Evolutionary conservation across 2,113 vertebrate species (phyloP).

Genomic region (Dipodomys spectabilis): DNA sequence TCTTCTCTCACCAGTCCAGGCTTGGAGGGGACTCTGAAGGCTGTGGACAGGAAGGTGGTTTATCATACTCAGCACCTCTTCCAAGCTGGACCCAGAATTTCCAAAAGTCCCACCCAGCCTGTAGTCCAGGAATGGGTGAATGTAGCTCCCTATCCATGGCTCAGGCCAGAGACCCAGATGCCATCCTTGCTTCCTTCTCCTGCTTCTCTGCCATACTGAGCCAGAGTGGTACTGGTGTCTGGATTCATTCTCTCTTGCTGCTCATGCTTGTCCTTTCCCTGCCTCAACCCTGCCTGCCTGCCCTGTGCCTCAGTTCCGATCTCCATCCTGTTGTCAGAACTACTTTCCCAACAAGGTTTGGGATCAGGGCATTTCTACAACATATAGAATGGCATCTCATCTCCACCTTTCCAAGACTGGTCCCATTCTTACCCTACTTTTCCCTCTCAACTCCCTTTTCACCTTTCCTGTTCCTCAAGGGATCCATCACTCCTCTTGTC

Average conservation of each 20-base stretch:
- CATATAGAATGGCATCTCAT: background rate
- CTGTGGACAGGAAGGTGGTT: background rate
- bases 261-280: too few relatives aligned
- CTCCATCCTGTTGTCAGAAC: background rate
- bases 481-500: background rate
- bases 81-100: background rate
- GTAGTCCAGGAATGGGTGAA: too few relatives aligned
- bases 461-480: background rate
- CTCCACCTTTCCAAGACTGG: background rate
- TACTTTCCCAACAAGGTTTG: background rate
- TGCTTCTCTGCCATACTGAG: fast-evolving
- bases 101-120: background rate
- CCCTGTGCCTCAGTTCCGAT: background rate
- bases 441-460: background rate
- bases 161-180: background rate
- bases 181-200: background rate
- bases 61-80: background rate
- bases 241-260: background rate
- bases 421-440: background rate
- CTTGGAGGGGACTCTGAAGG: background rate
- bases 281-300: too few relatives aligned
- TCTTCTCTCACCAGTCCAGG: background rate
- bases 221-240: background rate
- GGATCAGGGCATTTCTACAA: background rate
- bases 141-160: background rate